phyloP scores from a whole-genome alignment of 2,797 vertebrate genomes.

The Hapalemur alaotrensis region DNA sequence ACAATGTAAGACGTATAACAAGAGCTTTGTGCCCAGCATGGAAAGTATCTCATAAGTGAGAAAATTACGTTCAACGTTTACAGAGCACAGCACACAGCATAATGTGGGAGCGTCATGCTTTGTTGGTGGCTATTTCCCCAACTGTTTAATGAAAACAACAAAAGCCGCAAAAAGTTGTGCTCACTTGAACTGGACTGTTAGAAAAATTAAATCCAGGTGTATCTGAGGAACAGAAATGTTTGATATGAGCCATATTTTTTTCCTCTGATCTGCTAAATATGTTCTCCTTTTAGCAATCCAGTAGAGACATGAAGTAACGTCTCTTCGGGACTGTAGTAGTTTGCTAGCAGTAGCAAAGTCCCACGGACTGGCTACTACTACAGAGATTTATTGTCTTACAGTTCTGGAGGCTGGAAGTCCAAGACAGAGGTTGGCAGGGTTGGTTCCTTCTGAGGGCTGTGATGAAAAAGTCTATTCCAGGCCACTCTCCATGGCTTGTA shows the following conservation, averaged over 20 bases:
- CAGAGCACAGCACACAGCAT: constrained; percentile 41
- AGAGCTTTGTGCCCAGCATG: constrained; percentile 75
- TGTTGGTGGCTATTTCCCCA: constrained; percentile 52
- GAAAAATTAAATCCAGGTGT: constrained; percentile 66
- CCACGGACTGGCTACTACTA: neutral
- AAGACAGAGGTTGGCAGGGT: neutral
- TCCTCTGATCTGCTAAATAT: neutral
- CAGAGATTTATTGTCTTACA: neutral
- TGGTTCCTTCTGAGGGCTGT: neutral
- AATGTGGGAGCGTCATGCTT: neutral
- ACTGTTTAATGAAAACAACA: constrained; percentile 65
- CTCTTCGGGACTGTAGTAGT: neutral
- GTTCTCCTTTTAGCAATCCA: neutral
- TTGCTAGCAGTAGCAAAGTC: neutral
- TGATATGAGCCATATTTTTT: neutral
- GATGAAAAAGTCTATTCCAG: neutral
- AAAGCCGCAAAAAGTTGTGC: neutral
- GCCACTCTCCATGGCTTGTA: neutral
- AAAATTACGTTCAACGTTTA: constrained; percentile 73
- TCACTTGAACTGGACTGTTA: neutral
- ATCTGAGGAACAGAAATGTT: constrained; percentile 43
- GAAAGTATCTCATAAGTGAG: constrained; percentile 73
- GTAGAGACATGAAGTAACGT: neutral
- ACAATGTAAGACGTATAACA: constrained; percentile 64
- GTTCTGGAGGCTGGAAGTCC: neutral